Evolutionary conservation across 2,113 vertebrate genomes (phyloP).

Genomic region (Euleptes europaea): DNA sequence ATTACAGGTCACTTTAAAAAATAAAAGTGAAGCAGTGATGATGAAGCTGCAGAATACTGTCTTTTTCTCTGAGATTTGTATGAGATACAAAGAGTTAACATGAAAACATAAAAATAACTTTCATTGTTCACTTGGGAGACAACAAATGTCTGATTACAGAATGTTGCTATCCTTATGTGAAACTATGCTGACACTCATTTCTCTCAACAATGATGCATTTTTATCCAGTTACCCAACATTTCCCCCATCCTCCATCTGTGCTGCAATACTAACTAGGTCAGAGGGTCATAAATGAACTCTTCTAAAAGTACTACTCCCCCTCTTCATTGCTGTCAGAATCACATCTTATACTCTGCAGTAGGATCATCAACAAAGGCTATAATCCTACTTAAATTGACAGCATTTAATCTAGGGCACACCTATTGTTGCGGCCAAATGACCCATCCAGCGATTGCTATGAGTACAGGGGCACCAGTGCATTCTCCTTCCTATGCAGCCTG

Average conservation of each 20-base stretch:
- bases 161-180: not conserved
- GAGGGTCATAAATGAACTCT: not conserved
- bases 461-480: not conserved
- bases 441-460: not conserved
- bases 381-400: not conserved
- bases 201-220: not conserved
- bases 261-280: not conserved
- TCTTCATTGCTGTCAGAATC: not conserved
- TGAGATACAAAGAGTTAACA: not conserved
- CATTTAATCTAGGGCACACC: not conserved
- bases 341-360: not conserved
- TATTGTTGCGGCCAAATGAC: not conserved
- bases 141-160: not conserved
- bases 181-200: not conserved
- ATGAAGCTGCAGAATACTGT: not conserved
- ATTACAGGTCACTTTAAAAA: not conserved
- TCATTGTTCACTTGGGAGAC: not conserved
- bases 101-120: not conserved
- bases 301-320: not conserved
- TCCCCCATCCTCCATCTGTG: not conserved
- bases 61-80: not conserved
- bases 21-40: not conserved
- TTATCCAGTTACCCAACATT: not conserved
- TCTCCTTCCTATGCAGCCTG: not conserved
- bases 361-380: not conserved